phyloP scores from a whole-genome alignment of 2,113 vertebrate species.

The Uropsilus gracilis region DNA sequence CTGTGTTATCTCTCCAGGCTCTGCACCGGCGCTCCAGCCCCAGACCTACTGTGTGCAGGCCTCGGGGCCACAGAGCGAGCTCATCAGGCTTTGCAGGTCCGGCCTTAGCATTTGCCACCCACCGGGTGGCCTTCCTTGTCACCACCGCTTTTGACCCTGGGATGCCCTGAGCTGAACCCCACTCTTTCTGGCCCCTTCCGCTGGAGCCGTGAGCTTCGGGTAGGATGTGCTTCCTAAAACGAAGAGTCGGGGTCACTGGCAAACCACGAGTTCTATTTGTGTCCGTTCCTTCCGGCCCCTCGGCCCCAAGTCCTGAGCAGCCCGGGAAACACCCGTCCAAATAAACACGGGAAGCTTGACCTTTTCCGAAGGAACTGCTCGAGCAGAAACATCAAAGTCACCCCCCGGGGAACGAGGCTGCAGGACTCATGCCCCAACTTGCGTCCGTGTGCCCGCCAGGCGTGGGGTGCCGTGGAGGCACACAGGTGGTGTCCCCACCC shows the following conservation, averaged over 20 bases:
- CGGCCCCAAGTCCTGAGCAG: conserved; percentile 56
- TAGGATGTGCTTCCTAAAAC: conserved; percentile 66
- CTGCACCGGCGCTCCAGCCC: conserved; percentile 81
- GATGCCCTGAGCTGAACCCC: conserved; percentile 73
- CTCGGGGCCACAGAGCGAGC: conserved; percentile 84
- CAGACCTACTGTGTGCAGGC: conserved; percentile 77
- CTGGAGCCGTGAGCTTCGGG: conserved; percentile 72
- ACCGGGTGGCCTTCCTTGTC: conserved; percentile 86
- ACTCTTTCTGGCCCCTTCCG: conserved; percentile 61
- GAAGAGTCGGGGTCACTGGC: conserved; percentile 79
- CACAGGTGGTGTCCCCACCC: no score
- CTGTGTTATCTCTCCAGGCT: conserved; percentile 83
- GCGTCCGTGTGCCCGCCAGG: not conserved
- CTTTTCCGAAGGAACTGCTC: conserved; percentile 75
- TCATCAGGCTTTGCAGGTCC: conserved; percentile 83
- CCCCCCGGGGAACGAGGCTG: not conserved
- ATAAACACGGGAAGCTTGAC: conserved; percentile 81
- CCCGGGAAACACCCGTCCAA: conserved; percentile 74
- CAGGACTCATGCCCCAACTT: not conserved
- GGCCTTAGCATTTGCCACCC: conserved; percentile 83
- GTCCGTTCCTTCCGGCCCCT: not conserved
- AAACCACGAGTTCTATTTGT: conserved; percentile 64
- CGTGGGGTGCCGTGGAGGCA: accelerated
- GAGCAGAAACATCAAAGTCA: conserved; percentile 54
- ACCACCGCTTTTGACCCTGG: conserved; percentile 46